These are phyloP conservation scores for Acheta domesticus DNA, from an alignment of 2,888 invertebrate species.

Conservation along the genomic window DNA sequence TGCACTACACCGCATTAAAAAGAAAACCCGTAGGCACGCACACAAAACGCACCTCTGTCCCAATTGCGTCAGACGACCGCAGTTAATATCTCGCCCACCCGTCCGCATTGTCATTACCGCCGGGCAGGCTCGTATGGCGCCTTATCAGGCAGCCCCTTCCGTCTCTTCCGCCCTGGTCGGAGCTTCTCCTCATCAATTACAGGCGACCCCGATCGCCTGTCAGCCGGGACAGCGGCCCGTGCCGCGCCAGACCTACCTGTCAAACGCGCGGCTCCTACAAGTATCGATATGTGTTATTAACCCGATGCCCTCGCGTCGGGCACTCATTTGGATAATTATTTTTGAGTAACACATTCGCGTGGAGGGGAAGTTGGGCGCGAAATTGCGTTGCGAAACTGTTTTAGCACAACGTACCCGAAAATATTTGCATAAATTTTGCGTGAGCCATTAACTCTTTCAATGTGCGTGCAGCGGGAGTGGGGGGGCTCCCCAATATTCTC, in stretches of 20 bases:
- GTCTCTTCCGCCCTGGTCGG: neutral
- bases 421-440: neutral
- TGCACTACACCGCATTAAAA: too few relatives aligned
- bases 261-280: neutral
- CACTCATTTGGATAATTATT: conserved; percentile 4
- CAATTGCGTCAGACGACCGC: too few relatives aligned
- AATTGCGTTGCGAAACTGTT: conserved; percentile 18
- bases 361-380: neutral
- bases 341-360: neutral
- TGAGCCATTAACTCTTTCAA: neutral
- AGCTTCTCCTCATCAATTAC: neutral
- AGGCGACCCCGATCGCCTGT: neutral
- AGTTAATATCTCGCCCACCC: too few relatives aligned
- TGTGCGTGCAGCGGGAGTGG: neutral
- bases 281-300: neutral
- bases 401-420: neutral
- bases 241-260: neutral
- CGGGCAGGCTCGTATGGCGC: neutral
- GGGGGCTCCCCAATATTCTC: neutral
- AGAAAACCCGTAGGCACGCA: too few relatives aligned
- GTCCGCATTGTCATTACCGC: too few relatives aligned
- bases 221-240: neutral
- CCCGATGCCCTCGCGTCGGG: neutral
- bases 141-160: neutral
- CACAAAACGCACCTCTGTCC: too few relatives aligned